Evolutionary conservation across 2,113 vertebrate species (phyloP).

Genomic region (Entomyzon cyanotis): DNA sequence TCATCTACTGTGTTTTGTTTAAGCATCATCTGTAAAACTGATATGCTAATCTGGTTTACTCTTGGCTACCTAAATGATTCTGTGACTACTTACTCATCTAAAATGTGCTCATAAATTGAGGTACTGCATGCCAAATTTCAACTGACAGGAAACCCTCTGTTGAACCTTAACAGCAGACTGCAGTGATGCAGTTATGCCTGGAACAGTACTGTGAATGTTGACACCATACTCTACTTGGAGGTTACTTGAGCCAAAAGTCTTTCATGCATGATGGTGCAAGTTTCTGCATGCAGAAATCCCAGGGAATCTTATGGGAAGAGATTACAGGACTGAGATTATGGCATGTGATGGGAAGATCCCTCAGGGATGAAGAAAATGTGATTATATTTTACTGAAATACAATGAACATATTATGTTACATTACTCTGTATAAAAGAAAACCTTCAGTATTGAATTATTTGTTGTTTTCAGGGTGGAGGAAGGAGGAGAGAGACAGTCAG

Average conservation of each 20-base stretch:
- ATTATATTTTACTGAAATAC: not conserved
- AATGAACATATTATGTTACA: not conserved
- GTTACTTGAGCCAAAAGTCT: not conserved
- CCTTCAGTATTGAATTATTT: not conserved
- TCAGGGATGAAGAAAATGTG: not conserved
- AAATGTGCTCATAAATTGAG: not conserved
- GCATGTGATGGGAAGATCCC: not conserved
- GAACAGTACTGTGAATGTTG: not conserved
- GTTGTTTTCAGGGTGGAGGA: not conserved
- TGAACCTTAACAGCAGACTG: not conserved
- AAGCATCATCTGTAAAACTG: not conserved
- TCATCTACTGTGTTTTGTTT: not conserved
- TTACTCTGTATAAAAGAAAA: not conserved
- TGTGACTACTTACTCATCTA: not conserved
- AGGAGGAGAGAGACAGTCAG: not conserved
- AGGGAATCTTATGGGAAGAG: not conserved
- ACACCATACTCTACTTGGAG: not conserved
- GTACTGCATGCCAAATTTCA: not conserved
- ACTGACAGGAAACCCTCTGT: not conserved
- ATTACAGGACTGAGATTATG: not conserved
- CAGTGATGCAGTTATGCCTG: not conserved
- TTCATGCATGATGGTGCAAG: not conserved
- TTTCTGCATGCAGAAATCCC: not conserved
- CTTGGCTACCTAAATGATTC: not conserved
- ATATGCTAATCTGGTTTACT: not conserved